phyloP scores from a whole-genome alignment of 2,888 invertebrate species.

The Chirona hameri region DNA sequence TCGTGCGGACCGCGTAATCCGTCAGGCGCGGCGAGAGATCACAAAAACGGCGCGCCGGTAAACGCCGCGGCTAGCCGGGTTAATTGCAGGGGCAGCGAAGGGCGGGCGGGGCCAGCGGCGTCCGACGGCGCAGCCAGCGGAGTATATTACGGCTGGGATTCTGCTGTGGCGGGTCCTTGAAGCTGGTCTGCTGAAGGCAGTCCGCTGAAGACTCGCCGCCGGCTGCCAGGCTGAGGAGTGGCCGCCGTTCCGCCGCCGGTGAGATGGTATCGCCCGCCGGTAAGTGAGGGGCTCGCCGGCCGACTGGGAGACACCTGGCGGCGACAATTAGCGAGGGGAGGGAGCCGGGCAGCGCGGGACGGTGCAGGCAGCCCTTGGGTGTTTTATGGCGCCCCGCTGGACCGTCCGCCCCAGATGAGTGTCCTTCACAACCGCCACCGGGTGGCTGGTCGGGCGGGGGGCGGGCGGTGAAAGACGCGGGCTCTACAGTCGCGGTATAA shows the following conservation, averaged over 20 bases:
- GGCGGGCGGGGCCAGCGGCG: no score
- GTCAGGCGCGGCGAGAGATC: not conserved
- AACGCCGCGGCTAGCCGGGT: not conserved
- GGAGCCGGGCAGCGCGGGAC: not conserved
- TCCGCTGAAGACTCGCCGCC: no score
- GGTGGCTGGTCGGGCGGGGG: not conserved
- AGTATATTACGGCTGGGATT: not conserved
- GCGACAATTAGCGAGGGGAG: not conserved
- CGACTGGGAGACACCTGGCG: not conserved
- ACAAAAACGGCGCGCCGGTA: conserved; percentile 2
- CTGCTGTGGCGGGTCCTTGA: not conserved
- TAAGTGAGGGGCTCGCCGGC: not conserved
- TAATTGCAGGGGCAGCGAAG: not conserved
- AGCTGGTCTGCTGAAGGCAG: no score
- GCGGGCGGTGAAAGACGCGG: no score
- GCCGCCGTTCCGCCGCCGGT: no score
- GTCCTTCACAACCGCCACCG: not conserved
- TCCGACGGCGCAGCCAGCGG: not conserved
- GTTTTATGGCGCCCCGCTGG: not conserved
- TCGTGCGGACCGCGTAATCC: not conserved
- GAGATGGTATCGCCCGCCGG: not conserved
- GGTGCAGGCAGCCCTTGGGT: not conserved
- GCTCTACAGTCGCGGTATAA: not conserved
- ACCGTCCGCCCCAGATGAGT: not conserved
- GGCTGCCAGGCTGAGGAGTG: no score